These are phyloP conservation scores for Drymonia ruficornis DNA, from an alignment of 2,888 invertebrate genomes.

Conservation along the genomic window DNA sequence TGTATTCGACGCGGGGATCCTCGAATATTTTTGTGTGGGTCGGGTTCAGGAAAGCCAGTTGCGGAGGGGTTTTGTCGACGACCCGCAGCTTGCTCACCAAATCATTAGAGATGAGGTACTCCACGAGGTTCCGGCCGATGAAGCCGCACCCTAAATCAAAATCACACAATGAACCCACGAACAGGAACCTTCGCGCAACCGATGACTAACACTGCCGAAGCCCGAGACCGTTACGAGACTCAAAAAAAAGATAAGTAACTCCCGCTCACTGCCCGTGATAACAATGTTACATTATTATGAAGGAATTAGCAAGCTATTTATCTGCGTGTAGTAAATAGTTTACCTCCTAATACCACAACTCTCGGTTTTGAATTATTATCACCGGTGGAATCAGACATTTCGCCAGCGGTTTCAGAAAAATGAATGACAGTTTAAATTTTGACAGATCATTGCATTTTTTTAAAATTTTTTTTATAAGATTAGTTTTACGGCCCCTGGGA, in stretches of 20 bases:
- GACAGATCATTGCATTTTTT: constrained; percentile 24
- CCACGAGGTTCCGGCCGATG: constrained; percentile 94
- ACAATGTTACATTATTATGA: neutral
- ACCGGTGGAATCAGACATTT: constrained; percentile 77
- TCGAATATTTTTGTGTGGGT: constrained; percentile 90
- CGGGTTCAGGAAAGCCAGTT: constrained; percentile 94
- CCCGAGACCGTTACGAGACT: constrained; percentile 65
- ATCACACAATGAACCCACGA: constrained; percentile 47
- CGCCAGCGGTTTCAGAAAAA: constrained; percentile 61
- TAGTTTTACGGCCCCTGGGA: too few relatives aligned
- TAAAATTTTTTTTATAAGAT: too few relatives aligned
- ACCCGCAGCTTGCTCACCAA: constrained; percentile 90
- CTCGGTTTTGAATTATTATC: constrained; percentile 78
- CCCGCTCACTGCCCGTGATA: neutral
- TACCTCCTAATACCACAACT: constrained; percentile 80
- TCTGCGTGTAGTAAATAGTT: constrained; percentile 19
- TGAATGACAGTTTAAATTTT: constrained; percentile 47
- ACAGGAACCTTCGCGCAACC: constrained; percentile 43
- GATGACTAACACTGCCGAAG: constrained; percentile 73
- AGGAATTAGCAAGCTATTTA: constrained; percentile 3
- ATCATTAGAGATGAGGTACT: constrained; percentile 91
- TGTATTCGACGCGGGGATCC: constrained; percentile 92
- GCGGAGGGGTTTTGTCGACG: constrained; percentile 97
- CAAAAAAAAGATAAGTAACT: constrained; percentile 42
- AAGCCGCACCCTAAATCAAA: constrained; percentile 93